These are phyloP conservation scores for Pediacus dermestoides DNA, from an alignment of 2,888 invertebrate genomes.

Conservation along the genomic window DNA sequence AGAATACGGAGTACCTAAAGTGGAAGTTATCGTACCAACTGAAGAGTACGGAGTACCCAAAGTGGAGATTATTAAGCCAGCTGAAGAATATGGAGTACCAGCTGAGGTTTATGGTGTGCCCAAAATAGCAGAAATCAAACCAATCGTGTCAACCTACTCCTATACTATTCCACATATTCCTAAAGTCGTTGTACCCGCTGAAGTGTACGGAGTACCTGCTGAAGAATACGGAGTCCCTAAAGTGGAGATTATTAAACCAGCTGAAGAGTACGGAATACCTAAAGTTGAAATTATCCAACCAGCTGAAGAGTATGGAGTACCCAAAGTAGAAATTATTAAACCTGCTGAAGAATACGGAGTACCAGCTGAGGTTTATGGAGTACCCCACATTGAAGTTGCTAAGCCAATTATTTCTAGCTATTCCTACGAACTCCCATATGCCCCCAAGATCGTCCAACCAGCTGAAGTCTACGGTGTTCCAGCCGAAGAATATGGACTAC, in stretches of 20 bases:
- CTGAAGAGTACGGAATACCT: constrained; percentile 1
- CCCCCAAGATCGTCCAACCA: not conserved
- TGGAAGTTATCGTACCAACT: too few species aligned
- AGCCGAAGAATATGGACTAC: not conserved
- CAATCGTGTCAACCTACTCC: constrained; percentile 1
- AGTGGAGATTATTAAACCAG: not conserved
- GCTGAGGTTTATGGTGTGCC: constrained; percentile 3
- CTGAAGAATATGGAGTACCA: constrained; percentile 4
- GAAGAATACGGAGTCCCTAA: constrained; percentile 1
- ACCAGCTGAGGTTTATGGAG: constrained; percentile 2
- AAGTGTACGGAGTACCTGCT: not conserved
- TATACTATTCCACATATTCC: not conserved
- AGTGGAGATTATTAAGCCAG: not conserved
- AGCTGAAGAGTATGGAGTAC: not conserved
- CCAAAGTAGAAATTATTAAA: constrained; percentile 2
- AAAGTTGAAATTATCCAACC: too few species aligned
- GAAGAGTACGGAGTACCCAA: constrained; percentile 2
- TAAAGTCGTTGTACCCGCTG: constrained; percentile 3
- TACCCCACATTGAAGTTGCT: not conserved
- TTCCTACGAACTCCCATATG: not conserved
- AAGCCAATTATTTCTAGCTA: not conserved
- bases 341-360: constrained; percentile 3
- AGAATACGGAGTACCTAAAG: too few species aligned
- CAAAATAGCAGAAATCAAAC: not conserved
- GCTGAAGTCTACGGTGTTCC: constrained; percentile 3